Conservation (phyloP, 2,797 vertebrate genomes). For the Poecile montanus region DNA sequence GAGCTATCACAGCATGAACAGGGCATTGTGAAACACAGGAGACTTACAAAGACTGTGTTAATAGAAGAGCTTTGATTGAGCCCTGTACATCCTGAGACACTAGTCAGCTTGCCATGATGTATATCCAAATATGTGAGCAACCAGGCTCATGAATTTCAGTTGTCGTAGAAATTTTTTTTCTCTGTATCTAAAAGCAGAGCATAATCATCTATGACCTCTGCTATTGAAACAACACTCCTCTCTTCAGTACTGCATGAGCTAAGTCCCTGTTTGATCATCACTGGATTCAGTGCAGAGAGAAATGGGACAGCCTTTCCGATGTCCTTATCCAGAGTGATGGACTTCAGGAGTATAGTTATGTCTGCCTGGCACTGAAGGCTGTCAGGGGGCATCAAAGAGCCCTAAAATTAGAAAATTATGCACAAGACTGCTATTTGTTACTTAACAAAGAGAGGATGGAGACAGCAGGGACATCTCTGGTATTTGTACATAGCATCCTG, state of each 20-base stretch:
- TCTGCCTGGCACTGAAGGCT: neutral
- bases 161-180: neutral
- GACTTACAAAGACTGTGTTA: neutral
- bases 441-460: neutral
- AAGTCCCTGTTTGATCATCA: neutral
- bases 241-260: neutral
- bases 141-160: neutral
- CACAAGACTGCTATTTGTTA: conserved; percentile 2
- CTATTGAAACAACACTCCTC: neutral
- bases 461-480: neutral
- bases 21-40: neutral
- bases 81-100: neutral
- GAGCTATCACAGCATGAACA: neutral
- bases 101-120: neutral
- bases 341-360: neutral
- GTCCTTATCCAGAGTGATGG: neutral
- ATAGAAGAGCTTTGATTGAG: neutral
- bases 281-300: neutral
- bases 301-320: neutral
- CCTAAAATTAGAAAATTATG: conserved; percentile 39
- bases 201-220: neutral
- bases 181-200: neutral
- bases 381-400: neutral
- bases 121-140: neutral
- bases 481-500: conserved; percentile 10